Base-by-base conservation (phyloP, 2,888 invertebrate species). In the Adelognathus sp. region DNA sequence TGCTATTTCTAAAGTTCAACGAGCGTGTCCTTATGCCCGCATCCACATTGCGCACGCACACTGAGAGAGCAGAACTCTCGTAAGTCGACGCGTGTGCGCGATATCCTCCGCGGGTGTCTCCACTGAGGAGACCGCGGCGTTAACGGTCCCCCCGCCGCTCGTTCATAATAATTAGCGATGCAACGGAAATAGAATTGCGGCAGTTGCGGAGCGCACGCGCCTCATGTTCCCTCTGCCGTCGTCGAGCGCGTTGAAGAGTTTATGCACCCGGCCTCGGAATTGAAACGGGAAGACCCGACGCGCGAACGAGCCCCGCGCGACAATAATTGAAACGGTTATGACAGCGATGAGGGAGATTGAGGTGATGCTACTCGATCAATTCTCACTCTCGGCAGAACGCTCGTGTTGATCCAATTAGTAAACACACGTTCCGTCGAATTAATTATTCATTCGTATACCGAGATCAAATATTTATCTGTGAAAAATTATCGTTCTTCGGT, bases 91-190 rank as follows among this genome's bases (percentile, higher is more conserved):
- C 60, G 36, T 58, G 39, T n/a, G 60, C 44, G n/a, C 2, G n/a
- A n/a, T n/a, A 52, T 58, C 54, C 29, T 69, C 67, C 33, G n/a
- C 58, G 11, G 36, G 69, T 70, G 58, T 61, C 54, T 56, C 61
- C 54, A n/a, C n/a, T n/a, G n/a, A n/a, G n/a, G 36, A 21, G 44
- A 69, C 21, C 39, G 46, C 24, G 76, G n/a, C n/a, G n/a, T n/a
- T 77, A 71, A 56, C 44, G 61, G 58, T 66, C 39, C 63, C 52
- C 67, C 78, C 84, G 84, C 39, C 63, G 60, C 67, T 79, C 84
- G 84, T 86, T 87, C 85, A 84, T 87, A 87, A 88, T 87, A 87
- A 88, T 88, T 88, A 88, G 87, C 84, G 69, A 83, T 80, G 81
- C 82, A 71, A 82, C 83, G 81, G 82, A 87, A 88, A 87, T 87